Conservation (phyloP, 1,140 invertebrate genomes). For the Gonioctena quinquepunctata region DNA sequence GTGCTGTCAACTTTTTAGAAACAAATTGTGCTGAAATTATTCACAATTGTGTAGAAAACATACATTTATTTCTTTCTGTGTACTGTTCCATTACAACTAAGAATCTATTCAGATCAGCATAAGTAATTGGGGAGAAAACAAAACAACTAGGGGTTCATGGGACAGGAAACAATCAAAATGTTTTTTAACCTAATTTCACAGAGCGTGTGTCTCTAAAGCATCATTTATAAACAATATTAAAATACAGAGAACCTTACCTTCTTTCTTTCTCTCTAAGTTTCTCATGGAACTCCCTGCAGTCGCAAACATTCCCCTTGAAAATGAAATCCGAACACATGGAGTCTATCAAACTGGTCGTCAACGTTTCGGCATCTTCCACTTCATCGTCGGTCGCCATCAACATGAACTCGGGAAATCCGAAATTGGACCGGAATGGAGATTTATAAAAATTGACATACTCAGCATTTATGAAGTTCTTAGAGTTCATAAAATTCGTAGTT, state of each 20-base stretch:
- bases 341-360: constrained; percentile 21
- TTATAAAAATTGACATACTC: background rate
- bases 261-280: constrained; percentile 17
- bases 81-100: no score
- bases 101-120: no score
- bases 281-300: constrained; percentile 20
- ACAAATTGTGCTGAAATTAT: no score
- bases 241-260: constrained; percentile 7
- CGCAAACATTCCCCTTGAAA: constrained; percentile 10
- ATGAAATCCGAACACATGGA: constrained; percentile 18
- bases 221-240: no score
- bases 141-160: no score
- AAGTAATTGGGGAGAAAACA: no score
- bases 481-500: background rate
- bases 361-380: constrained; percentile 18
- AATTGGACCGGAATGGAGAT: background rate
- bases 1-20: no score
- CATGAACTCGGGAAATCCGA: constrained; percentile 23
- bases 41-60: no score
- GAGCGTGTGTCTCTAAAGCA: no score
- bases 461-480: background rate
- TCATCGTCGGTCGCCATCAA: constrained; percentile 13
- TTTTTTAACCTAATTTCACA: no score
- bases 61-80: no score
- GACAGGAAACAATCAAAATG: no score